phyloP scores from a whole-genome alignment of 2,113 vertebrate genomes.

The Platysteira castanea region DNA sequence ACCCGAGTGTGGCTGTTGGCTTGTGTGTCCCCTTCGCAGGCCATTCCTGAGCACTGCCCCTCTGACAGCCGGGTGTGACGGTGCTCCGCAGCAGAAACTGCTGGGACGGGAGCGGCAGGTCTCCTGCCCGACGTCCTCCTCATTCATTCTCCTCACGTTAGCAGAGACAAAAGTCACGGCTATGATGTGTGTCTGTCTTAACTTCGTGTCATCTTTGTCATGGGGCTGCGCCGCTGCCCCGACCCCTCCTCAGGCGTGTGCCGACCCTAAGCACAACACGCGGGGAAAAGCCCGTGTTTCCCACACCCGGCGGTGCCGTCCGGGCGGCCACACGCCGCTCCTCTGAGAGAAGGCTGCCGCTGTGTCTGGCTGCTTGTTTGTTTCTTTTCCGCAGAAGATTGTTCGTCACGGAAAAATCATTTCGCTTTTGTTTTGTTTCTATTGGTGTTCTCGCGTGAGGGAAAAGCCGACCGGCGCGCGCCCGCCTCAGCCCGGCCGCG shows the following conservation, averaged over 20 bases:
- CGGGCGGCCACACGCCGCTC: not conserved
- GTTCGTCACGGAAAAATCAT: not conserved
- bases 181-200: not conserved
- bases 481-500: not conserved
- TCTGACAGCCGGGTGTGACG: not conserved
- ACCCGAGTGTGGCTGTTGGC: not conserved
- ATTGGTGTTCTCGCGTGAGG: accelerated
- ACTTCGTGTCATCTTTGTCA: not conserved
- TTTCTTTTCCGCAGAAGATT: not conserved
- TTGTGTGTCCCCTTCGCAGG: not conserved
- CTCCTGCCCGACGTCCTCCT: not conserved
- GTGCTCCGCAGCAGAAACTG: not conserved
- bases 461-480: accelerated
- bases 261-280: accelerated
- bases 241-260: accelerated
- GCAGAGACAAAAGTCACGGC: not conserved
- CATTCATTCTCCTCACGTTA: not conserved
- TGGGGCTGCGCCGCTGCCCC: not conserved
- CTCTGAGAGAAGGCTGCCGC: not conserved
- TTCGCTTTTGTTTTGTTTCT: not conserved
- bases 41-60: accelerated
- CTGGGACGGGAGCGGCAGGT: not conserved
- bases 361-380: accelerated
- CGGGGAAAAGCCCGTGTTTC: not conserved
- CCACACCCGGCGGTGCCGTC: accelerated